Percentiles rank a stretch among this genome's conserved stretches.
Evolutionary conservation across 2,888 invertebrate species (phyloP).

Genomic region (Dorcus hopei): DNA sequence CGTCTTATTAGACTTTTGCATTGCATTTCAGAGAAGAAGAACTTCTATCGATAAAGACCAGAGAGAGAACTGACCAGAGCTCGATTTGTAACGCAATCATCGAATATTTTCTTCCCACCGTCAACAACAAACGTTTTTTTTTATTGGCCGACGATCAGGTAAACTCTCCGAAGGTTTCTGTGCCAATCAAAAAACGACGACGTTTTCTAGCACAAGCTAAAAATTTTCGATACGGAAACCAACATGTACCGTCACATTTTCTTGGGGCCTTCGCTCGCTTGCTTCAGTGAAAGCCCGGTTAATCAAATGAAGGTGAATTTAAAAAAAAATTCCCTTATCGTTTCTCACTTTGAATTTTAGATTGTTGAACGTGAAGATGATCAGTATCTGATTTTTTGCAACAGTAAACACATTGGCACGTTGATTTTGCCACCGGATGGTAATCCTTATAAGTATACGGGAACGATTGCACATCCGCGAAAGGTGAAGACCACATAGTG

Average conservation of each 20-base stretch:
- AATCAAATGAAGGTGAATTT: conserved; percentile 10
- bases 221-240: conserved; percentile 61
- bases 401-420: conserved; percentile 64
- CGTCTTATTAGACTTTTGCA: neutral
- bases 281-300: conserved; percentile 33
- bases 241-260: conserved; percentile 64
- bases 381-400: conserved; percentile 61
- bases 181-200: neutral
- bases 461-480: conserved; percentile 62
- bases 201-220: conserved; percentile 62
- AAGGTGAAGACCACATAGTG: conserved; percentile 48
- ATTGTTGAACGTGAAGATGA: conserved; percentile 10
- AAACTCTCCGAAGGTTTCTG: conserved; percentile 16
- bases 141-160: conserved; percentile 64
- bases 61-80: conserved; percentile 62
- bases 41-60: conserved; percentile 17
- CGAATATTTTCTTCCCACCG: conserved; percentile 45
- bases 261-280: conserved; percentile 66
- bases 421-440: conserved; percentile 70
- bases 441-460: conserved; percentile 67
- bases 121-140: conserved; percentile 39
- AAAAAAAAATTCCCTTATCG: neutral
- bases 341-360: neutral
- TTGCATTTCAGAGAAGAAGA: conserved; percentile 12
- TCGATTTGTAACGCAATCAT: conserved; percentile 57